These are phyloP conservation scores for Drosophila cracens DNA, from an alignment of 2,888 invertebrate species.

Conservation along the genomic window DNA sequence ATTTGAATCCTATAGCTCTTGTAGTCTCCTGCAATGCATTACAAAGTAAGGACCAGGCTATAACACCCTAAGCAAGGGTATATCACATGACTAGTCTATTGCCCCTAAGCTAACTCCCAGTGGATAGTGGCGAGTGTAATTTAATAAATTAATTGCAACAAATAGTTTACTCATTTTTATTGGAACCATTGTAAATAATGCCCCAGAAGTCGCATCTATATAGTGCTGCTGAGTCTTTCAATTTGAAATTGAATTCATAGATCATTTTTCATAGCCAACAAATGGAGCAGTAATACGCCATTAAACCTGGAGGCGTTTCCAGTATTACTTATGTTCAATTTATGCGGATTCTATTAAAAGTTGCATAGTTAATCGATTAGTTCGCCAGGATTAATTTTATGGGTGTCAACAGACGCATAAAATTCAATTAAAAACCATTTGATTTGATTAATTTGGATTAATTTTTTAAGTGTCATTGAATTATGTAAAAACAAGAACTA, in stretches of 20 bases:
- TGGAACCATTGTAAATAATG: conserved; percentile 65
- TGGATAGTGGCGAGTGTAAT: conserved; percentile 58
- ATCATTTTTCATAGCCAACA: conserved; percentile 35
- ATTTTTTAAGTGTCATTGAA: background rate
- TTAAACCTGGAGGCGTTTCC: conserved; percentile 24
- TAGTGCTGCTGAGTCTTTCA: conserved; percentile 13
- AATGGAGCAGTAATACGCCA: conserved; percentile 10
- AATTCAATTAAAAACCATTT: conserved; percentile 25
- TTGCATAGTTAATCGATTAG: conserved; percentile 30
- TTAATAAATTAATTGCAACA: conserved; percentile 74
- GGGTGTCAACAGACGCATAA: conserved; percentile 26
- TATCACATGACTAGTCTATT: background rate
- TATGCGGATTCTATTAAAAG: conserved; percentile 36
- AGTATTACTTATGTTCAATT: conserved; percentile 41
- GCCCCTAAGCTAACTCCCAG: conserved; percentile 6
- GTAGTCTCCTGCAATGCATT: background rate
- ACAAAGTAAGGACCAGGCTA: background rate
- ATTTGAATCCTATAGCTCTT: too few relatives aligned
- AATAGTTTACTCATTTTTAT: conserved; percentile 67
- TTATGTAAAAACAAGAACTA: background rate
- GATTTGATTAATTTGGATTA: conserved; percentile 30
- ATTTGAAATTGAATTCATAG: conserved; percentile 47
- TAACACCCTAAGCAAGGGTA: background rate
- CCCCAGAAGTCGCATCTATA: conserved; percentile 30
- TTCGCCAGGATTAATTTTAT: conserved; percentile 24